Base-by-base conservation (phyloP, 2,888 invertebrate species). In the Brenthis daphne region DNA sequence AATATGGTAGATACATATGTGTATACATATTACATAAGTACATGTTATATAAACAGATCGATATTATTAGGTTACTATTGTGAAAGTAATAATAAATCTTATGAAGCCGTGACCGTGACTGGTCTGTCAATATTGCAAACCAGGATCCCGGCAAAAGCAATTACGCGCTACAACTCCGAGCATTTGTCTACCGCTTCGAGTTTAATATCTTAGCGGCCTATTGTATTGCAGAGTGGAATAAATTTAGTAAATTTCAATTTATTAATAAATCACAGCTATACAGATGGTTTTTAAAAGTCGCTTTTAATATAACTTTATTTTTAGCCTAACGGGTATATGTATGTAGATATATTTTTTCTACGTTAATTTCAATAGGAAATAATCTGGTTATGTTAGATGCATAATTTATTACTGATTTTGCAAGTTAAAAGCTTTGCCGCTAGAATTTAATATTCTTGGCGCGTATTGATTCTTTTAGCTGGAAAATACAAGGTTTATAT, bases 111-210 rank as follows among this genome's bases (percentile, higher is more conserved):
- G 64, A 65, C 60, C 64, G 65, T 47, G 60, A 67, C 55, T 20
- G 53, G 37, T 50, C 65, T 54, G 65, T 63, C 70, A 70, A 70
- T 68, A 68, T 57, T 53, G 53, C 61, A 60, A 13, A 47, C 54
- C 20, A 43, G 53, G 14, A 65, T 67, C 63, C 63, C 65, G 57
- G 54, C 57, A 61, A 71, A 71, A 68, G 48, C 68, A 68, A 71
- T 68, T 68, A 71, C 68, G 53, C 53, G 51, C 55, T 51, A 64
- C 55, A 50, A 55, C 37, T 61, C 24, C 14, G 14, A 66, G 56
- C 50, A 56, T 50, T 56, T 61, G 48, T 64, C 55, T 50, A 51
- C 33, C 3, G 50, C 51, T 65, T 24, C 58, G 16, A 16, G 53
- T 53, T 63, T 53, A 20, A 37, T 63, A 51, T 20, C 43, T 37